These are phyloP conservation scores for Drosophila funebris DNA, from an alignment of 1,140 invertebrate species.

Conservation along the genomic window DNA sequence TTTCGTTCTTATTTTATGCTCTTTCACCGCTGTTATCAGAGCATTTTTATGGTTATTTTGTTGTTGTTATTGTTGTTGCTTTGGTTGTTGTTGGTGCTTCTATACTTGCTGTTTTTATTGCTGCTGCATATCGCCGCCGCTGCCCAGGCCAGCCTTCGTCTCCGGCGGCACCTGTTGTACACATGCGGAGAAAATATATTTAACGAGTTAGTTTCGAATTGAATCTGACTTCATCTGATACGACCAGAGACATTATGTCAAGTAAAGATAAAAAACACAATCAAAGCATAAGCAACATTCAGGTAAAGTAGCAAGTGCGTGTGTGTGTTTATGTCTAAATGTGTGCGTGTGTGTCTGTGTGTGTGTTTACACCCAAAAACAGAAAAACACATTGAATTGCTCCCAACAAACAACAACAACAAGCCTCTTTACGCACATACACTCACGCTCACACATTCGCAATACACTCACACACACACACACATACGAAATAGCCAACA, in stretches of 20 bases:
- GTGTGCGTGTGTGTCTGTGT: conserved; percentile 26
- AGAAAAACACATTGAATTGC: conserved; percentile 42
- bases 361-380: conserved; percentile 42
- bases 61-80: conserved; percentile 5
- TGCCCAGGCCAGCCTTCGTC: conserved; percentile 88
- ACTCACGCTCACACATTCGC: not conserved
- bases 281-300: conserved; percentile 79
- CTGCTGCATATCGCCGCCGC: conserved; percentile 85
- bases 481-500: conserved; percentile 6
- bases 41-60: conserved; percentile 29
- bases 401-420: conserved; percentile 37
- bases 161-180: conserved; percentile 87
- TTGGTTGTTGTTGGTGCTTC: conserved; percentile 27
- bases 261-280: conserved; percentile 52
- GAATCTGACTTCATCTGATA: conserved; percentile 23
- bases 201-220: conserved; percentile 44
- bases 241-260: conserved; percentile 36
- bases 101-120: conserved; percentile 73
- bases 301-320: conserved; percentile 56
- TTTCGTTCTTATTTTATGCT: conserved; percentile 42
- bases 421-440: conserved; percentile 7
- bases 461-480: not conserved
- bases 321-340: conserved; percentile 9
- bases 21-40: conserved; percentile 48
- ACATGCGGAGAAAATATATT: conserved; percentile 9